phyloP scores from a whole-genome alignment of 2,113 vertebrate species.

The Gasterosteus nipponicus region DNA sequence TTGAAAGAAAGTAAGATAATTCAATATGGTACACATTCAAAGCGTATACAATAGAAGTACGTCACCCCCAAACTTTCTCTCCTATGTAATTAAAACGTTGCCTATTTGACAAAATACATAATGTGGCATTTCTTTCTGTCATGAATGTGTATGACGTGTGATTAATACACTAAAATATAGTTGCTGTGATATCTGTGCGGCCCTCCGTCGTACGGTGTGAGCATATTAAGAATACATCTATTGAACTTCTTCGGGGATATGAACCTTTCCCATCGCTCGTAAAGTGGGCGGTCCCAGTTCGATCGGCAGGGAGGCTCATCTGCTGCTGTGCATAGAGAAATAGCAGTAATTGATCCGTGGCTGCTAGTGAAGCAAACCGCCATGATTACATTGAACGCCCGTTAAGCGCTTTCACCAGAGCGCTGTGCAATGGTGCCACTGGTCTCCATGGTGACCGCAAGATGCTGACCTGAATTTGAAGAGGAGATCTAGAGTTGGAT shows the following conservation, averaged over 20 bases:
- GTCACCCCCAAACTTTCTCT: no score
- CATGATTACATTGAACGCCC: slow-evolving; percentile 56
- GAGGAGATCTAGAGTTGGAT: slow-evolving; percentile 27
- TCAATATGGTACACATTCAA: not conserved
- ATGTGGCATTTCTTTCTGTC: not conserved
- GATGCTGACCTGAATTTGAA: slow-evolving; percentile 38
- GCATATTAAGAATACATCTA: not conserved
- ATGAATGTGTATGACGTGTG: not conserved
- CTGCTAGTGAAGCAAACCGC: slow-evolving; percentile 33
- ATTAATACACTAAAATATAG: not conserved
- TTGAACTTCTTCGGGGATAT: slow-evolving; percentile 13
- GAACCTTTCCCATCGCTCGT: not conserved
- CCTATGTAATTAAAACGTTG: not conserved
- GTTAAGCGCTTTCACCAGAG: slow-evolving; percentile 25
- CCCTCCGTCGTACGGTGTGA: no score
- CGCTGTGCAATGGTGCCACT: slow-evolving; percentile 9
- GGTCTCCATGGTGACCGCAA: slow-evolving; percentile 61
- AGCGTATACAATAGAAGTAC: not conserved
- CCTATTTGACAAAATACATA: not conserved
- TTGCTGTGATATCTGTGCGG: not conserved
- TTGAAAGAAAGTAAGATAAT: not conserved
- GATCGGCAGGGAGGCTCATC: slow-evolving; percentile 12
- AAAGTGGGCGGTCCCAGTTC: not conserved
- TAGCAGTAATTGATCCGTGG: slow-evolving; percentile 55
- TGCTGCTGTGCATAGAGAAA: slow-evolving; percentile 21